These are phyloP conservation scores for Anolis apletophallus DNA, from an alignment of 2,797 vertebrate genomes.

Conservation along the genomic window DNA sequence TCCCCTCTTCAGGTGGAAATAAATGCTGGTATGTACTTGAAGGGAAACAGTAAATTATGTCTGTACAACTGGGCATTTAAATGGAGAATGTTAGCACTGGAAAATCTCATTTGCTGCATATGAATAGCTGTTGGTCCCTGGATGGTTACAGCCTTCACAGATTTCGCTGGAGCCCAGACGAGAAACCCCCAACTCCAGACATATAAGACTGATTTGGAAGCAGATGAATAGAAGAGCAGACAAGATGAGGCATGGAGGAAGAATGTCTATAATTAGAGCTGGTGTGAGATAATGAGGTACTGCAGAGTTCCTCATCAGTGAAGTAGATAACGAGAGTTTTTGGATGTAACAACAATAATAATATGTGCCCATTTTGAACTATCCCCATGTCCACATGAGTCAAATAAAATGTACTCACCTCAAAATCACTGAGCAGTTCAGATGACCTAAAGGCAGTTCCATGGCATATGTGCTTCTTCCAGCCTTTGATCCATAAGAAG, in stretches of 20 bases:
- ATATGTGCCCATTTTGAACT: background rate
- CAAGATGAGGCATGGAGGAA: background rate
- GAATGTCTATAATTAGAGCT: background rate
- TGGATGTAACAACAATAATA: background rate
- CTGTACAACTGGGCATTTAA: constrained; percentile 23
- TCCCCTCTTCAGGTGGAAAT: constrained; percentile 28
- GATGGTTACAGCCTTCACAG: background rate
- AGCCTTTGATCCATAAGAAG: too few species aligned
- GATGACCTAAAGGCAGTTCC: too few species aligned
- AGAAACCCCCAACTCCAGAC: background rate
- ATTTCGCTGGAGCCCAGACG: background rate
- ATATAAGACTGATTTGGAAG: background rate
- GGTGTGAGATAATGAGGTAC: background rate
- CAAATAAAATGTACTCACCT: too few species aligned
- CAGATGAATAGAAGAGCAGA: background rate
- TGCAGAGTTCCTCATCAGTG: background rate
- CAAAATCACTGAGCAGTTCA: too few species aligned
- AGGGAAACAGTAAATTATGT: constrained; percentile 32
- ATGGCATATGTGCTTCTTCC: too few species aligned
- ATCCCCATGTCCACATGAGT: too few species aligned
- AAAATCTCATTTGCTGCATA: background rate
- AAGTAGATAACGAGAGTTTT: background rate
- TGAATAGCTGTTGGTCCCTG: background rate
- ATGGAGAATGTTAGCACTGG: background rate
- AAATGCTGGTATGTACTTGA: background rate